Base-by-base conservation (phyloP, 2,113 vertebrate genomes). In the Artemisiospiza belli region DNA sequence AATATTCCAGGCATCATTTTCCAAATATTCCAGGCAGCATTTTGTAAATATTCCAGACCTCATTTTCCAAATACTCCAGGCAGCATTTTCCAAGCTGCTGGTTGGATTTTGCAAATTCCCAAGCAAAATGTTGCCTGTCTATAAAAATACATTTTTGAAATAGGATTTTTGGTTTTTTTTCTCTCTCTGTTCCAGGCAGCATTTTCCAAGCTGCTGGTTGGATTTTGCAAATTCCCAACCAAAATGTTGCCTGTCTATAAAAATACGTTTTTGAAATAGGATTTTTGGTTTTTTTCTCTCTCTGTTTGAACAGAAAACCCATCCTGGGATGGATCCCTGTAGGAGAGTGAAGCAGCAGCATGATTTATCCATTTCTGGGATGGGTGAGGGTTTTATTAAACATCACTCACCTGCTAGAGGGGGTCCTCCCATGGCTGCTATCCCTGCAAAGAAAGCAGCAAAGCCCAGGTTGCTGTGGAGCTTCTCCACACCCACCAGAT, bases 401-500 rank as follows among this genome's bases (percentile, higher is more conserved):
- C 1, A 1, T 10, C 8, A 58, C 18, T 96, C 97, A 99, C 99
- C 99, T 99, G 99, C 99, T 63, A 99, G 83, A 37, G 99, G 99
- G 95, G 99, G 99, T 78, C 99, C 99, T 7, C 97, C 98, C 64
- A 99, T 96, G 87, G 99, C 97, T 61, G 98, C 98, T 22, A 98
- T 91, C 46, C 99, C 99, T 25, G 98, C 98, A 77, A 99, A 99
- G 97, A 99, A 99, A 97, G 98, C 95, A 41, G 99, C 98, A 94
- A 99, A 98, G 10, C 99, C 99, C 98, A 99, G 97, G 44, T 98
- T 99, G 84, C 98, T 98, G 96, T 99, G 98, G 62, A 99, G 92
- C 64, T 97, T 98, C 21, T 97, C 97, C 14, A 98, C 96, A 1
- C 98, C 98, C 68, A 98, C 98, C 1, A 99, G 96, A 91, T 99